These are phyloP conservation scores for Ectropis grisescens DNA, from an alignment of 1,140 invertebrate species.

Conservation along the genomic window DNA sequence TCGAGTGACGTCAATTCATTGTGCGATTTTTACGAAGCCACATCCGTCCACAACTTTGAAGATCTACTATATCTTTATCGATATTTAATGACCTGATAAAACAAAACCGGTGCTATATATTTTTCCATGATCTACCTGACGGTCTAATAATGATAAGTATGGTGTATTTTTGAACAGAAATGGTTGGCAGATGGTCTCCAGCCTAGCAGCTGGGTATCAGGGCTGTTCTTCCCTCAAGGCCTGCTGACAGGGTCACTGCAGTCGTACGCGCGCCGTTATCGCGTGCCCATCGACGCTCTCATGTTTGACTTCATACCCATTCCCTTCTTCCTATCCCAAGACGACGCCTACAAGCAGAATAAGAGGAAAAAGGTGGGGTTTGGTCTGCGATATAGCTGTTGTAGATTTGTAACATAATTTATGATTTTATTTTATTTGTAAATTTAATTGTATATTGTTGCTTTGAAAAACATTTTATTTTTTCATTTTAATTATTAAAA, in stretches of 20 bases:
- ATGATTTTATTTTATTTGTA: slow-evolving; percentile 1
- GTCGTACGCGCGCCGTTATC: slow-evolving; percentile 86
- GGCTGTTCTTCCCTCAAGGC: slow-evolving; percentile 93
- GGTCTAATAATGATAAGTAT: too few relatives aligned
- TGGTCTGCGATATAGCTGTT: too few relatives aligned
- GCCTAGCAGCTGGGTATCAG: slow-evolving; percentile 89
- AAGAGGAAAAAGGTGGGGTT: slow-evolving; percentile 36
- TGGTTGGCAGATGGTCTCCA: slow-evolving; percentile 82
- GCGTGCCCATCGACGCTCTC: slow-evolving; percentile 87
- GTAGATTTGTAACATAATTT: too few relatives aligned
- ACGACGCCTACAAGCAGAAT: slow-evolving; percentile 73
- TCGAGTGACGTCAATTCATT: too few relatives aligned
- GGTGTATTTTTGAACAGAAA: too few relatives aligned
- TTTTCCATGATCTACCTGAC: too few relatives aligned
- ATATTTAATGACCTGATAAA: too few relatives aligned
- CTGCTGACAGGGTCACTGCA: slow-evolving; percentile 90
- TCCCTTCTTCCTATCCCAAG: slow-evolving; percentile 73
- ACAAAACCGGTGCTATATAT: too few relatives aligned
- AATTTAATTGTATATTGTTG: not conserved
- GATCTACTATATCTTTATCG: too few relatives aligned
- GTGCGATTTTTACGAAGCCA: too few relatives aligned
- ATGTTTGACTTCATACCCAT: slow-evolving; percentile 80
- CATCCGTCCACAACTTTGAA: too few relatives aligned
- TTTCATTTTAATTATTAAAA: not conserved
- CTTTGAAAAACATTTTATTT: not conserved